Evolutionary conservation across 2,797 vertebrate genomes (phyloP).

Genomic region (Enteromius thamalakanensis): DNA sequence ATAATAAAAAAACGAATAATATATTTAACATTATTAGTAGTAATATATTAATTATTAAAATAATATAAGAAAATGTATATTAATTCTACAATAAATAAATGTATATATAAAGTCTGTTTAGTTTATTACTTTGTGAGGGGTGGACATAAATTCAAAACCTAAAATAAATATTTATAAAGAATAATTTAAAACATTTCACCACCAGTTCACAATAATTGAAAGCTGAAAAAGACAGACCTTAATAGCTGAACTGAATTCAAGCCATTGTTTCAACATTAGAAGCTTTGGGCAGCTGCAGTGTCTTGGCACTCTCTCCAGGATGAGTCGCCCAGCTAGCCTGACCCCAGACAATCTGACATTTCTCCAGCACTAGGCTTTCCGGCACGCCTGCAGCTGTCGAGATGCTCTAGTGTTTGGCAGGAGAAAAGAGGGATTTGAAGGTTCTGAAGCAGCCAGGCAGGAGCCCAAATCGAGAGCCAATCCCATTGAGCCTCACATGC

Average conservation of each 20-base stretch:
- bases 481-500: background rate
- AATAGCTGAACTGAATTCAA: background rate
- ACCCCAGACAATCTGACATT: conserved; percentile 27
- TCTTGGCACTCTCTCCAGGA: conserved; percentile 9
- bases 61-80: background rate
- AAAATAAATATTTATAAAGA: background rate
- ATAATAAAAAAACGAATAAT: no score
- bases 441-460: background rate
- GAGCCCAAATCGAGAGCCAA: conserved; percentile 14
- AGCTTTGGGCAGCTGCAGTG: conserved; percentile 2
- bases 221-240: background rate
- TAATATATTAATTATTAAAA: background rate
- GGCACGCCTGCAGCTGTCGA: conserved; percentile 8
- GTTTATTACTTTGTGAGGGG: background rate
- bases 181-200: background rate
- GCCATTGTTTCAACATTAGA: conserved; percentile 10
- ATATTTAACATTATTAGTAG: background rate
- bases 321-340: conserved; percentile 8
- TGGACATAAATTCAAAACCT: background rate
- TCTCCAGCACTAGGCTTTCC: conserved; percentile 22
- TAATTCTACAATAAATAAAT: background rate
- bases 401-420: conserved; percentile 35
- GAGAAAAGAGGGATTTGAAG: conserved; percentile 16
- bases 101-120: background rate
- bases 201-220: background rate